Conservation (phyloP, 2,797 vertebrate genomes). For the Lithobates pipiens region DNA sequence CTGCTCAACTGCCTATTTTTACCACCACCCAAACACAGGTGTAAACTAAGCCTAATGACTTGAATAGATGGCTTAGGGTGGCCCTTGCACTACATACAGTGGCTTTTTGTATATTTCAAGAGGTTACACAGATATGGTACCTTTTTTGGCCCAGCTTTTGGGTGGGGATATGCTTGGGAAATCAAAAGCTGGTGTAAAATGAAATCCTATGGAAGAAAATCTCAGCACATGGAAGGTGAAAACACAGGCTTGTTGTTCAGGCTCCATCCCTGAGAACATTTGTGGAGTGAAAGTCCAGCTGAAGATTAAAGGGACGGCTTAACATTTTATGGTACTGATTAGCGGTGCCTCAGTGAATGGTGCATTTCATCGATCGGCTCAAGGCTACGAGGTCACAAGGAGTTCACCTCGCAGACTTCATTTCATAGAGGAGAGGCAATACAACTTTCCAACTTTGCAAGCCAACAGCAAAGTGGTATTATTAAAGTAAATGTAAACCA, state of each 20-base stretch:
- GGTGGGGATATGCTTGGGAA: not conserved
- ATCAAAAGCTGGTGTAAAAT: not conserved
- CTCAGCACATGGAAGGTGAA: not conserved
- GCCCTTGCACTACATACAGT: too few species aligned
- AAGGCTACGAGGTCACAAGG: constrained; percentile 72
- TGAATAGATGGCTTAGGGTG: too few species aligned
- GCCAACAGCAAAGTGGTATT: not conserved
- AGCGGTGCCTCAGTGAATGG: constrained; percentile 68
- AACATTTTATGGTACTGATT: constrained; percentile 68
- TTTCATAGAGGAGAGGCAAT: constrained; percentile 10
- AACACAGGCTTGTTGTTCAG: not conserved
- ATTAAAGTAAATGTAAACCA: constrained; percentile 7
- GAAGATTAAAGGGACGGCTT: constrained; percentile 61
- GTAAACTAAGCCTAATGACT: too few species aligned
- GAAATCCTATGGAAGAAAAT: not conserved
- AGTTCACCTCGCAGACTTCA: constrained; percentile 68
- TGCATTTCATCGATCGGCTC: constrained; percentile 66
- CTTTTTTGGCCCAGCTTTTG: not conserved
- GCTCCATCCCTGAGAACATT: constrained; percentile 40
- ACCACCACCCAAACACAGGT: too few species aligned
- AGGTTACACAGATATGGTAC: not conserved
- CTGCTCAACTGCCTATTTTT: too few species aligned
- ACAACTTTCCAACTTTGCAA: constrained; percentile 16
- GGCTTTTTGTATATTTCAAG: too few species aligned
- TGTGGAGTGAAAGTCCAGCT: constrained; percentile 41